phyloP scores from a whole-genome alignment of 2,888 invertebrate genomes.

The Globia sparganii region DNA sequence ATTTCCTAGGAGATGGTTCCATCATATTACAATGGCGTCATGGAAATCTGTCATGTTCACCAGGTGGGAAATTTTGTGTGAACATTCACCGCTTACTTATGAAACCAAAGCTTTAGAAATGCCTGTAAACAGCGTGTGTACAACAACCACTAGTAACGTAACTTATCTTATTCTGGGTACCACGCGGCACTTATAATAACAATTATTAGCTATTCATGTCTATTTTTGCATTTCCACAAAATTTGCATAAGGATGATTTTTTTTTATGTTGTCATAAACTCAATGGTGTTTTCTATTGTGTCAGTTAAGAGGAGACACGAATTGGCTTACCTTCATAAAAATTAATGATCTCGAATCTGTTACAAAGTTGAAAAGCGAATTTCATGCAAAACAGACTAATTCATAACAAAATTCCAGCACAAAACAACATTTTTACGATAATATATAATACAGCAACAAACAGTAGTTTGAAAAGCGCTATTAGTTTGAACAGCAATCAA shows the following conservation, averaged over 20 bases:
- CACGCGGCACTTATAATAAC: background rate
- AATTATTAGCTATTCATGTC: background rate
- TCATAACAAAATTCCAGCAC: slow-evolving; percentile 10
- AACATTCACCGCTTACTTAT: background rate
- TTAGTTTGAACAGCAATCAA: slow-evolving; percentile 66
- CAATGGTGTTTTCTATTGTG: background rate
- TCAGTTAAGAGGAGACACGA: background rate
- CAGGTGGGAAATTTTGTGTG: background rate
- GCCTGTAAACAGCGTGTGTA: background rate
- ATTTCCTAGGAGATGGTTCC: background rate
- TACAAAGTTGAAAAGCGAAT: slow-evolving; percentile 3
- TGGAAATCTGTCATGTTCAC: background rate
- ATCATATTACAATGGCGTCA: background rate
- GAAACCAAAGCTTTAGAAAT: background rate
- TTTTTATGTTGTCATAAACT: background rate
- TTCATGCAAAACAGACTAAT: slow-evolving; percentile 4
- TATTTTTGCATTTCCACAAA: background rate
- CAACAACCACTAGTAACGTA: background rate
- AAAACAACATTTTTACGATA: slow-evolving; percentile 17
- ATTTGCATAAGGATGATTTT: background rate
- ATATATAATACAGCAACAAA: slow-evolving; percentile 39
- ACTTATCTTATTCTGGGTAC: background rate
- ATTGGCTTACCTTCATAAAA: background rate
- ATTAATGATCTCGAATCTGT: background rate
- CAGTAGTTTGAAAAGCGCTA: slow-evolving; percentile 54